A percentile compares a stretch with the other conserved stretches of the same genome.
These are phyloP conservation scores for Lagorchestes hirsutus DNA, from an alignment of 2,797 vertebrate genomes.

Conservation along the genomic window DNA sequence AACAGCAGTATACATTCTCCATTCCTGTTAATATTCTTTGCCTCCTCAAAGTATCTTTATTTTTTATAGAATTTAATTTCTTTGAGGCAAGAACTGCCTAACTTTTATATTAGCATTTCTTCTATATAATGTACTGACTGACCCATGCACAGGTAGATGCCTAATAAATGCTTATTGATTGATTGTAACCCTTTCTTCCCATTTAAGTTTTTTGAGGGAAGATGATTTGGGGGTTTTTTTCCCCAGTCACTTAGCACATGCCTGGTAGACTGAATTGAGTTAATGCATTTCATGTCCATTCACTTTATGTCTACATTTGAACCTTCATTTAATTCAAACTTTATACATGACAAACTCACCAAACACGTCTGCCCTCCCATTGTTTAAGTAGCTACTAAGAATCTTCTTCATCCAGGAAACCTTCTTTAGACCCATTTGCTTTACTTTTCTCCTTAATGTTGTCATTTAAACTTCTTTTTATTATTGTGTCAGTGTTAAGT, in stretches of 20 bases:
- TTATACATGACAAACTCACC: not conserved
- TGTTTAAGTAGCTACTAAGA: not conserved
- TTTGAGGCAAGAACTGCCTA: not conserved
- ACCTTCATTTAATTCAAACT: not conserved
- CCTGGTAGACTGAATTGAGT: not conserved
- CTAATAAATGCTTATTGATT: not conserved
- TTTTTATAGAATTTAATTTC: constrained; percentile 1
- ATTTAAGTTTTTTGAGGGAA: not conserved
- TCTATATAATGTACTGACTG: not conserved
- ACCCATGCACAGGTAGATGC: not conserved
- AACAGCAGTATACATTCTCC: not conserved
- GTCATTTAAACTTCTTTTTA: not conserved
- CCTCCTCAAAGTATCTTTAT: not conserved
- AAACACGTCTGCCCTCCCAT: not conserved
- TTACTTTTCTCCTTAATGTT: constrained; percentile 33
- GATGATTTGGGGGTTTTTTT: not conserved
- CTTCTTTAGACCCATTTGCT: not conserved
- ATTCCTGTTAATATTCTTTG: not conserved
- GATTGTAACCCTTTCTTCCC: not conserved
- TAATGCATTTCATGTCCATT: not conserved
- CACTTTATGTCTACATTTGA: not conserved
- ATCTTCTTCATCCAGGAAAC: not conserved
- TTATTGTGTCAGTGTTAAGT: not conserved
- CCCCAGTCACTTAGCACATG: not conserved
- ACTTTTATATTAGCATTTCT: not conserved